Conservation (phyloP, 2,888 invertebrate genomes). For the Carabus problematicus region DNA sequence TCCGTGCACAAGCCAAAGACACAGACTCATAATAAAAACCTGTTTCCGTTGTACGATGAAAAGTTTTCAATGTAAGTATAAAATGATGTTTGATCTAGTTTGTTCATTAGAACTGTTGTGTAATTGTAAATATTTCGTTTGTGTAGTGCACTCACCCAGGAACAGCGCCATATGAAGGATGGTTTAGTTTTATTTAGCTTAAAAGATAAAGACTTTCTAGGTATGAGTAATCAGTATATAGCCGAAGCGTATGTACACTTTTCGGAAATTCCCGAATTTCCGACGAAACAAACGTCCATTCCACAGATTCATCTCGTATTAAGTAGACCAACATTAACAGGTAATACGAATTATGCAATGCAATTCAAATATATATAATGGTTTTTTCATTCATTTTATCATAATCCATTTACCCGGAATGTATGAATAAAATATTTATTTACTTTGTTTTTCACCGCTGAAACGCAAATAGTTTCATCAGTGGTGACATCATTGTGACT, state of each 20-base stretch:
- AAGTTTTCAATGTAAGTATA: constrained; percentile 87
- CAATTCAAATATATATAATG: too few relatives aligned
- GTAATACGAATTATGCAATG: too few relatives aligned
- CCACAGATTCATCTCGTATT: constrained; percentile 69
- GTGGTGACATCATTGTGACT: too few relatives aligned
- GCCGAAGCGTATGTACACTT: constrained; percentile 92
- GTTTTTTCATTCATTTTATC: too few relatives aligned
- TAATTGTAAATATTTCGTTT: too few relatives aligned
- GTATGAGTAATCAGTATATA: constrained; percentile 90
- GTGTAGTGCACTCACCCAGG: constrained; percentile 72
- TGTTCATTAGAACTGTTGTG: too few relatives aligned
- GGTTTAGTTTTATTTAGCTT: constrained; percentile 87
- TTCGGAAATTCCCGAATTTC: constrained; percentile 72
- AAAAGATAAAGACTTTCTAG: constrained; percentile 95
- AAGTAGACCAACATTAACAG: constrained; percentile 31
- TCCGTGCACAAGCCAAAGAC: constrained; percentile 82
- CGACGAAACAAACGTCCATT: constrained; percentile 66
- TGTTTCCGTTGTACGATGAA: constrained; percentile 95
- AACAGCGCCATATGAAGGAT: constrained; percentile 72
- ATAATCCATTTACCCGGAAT: too few relatives aligned
- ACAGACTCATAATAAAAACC: constrained; percentile 88
- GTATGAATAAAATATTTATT: too few relatives aligned
- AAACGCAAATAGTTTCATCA: too few relatives aligned
- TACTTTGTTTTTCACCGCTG: too few relatives aligned
- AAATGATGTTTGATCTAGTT: neutral